Evolutionary conservation across 2,113 vertebrate species (phyloP).

Genomic region (Datnioides undecimradiatus): DNA sequence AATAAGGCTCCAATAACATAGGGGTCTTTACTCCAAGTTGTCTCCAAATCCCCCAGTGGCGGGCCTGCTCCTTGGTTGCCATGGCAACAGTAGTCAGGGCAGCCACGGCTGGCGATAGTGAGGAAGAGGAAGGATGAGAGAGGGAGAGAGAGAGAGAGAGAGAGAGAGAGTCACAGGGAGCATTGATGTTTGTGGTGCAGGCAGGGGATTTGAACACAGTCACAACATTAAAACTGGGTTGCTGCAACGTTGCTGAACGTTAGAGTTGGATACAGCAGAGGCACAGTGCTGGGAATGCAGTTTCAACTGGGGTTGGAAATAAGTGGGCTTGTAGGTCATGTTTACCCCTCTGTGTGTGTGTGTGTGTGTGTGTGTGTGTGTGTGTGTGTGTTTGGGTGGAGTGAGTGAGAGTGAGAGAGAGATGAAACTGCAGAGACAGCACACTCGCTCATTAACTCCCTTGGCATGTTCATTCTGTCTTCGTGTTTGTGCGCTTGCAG

Average conservation of each 20-base stretch:
- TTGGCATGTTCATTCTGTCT: constrained; percentile 48
- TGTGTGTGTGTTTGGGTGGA: not conserved
- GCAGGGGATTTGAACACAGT: constrained; percentile 67
- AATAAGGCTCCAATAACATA: constrained; percentile 76
- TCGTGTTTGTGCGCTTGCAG: constrained; percentile 49
- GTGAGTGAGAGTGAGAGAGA: not conserved
- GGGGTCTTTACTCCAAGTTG: constrained; percentile 75
- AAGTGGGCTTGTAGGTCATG: constrained; percentile 81
- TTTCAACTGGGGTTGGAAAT: constrained; percentile 62
- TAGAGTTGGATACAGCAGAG: constrained; percentile 26
- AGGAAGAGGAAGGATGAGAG: constrained; percentile 58
- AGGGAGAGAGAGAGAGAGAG: not conserved
- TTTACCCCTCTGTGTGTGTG: constrained; percentile 57
- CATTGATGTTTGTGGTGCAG: constrained; percentile 67
- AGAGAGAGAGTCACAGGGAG: constrained; percentile 43
- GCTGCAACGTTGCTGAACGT: constrained; percentile 43
- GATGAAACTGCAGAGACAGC: constrained; percentile 62
- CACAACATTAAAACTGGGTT: constrained; percentile 66
- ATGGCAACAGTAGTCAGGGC: constrained; percentile 78
- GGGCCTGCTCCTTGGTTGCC: constrained; percentile 72
- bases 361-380: constrained; percentile 24
- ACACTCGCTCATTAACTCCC: constrained; percentile 58
- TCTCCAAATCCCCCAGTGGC: constrained; percentile 73
- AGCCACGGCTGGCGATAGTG: constrained; percentile 58
- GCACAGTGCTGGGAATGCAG: constrained; percentile 49